Evolutionary conservation across 2,113 vertebrate species (phyloP), one percentile per base, ranked within the genome.

Genomic region (Tauraco erythrolophus): DNA sequence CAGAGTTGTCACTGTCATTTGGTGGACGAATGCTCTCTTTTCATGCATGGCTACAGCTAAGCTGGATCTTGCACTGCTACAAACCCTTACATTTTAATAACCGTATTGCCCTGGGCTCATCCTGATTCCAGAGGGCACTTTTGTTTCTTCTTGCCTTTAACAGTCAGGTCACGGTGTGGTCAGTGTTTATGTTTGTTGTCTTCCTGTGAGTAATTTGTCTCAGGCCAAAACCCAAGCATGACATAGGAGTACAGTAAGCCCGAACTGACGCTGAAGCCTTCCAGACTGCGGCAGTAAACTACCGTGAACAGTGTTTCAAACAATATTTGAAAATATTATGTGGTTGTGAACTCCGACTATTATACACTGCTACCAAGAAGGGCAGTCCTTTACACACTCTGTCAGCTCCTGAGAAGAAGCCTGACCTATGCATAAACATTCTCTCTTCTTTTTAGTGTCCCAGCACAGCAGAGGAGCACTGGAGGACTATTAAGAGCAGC

Each of bases 261-360:
- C 66, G 83, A 96, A 86, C 89, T 43, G 76, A 87, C 0, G 4
- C 19, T 94, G 93, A 96, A 82, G 69, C 51, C 86, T 95, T 71
- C 64, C 93, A 96, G 87, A 84, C 39, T 89, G 86, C 48, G 87
- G 43, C 60, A 84, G 84, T 89, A 91, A 96, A 95, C 76, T 77
- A 51, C 61, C 3, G 6, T 15, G 23, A 95, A 66, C 3, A 76
- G 23, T 14, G 70, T 84, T 96, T 95, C 86, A 96, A 96, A 95
- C 84, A 91, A 27, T 28, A 84, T 56, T 70, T 84, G 51, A 81
- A 97, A 96, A 94, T 81, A 94, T 74, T 74, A 89, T 19, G 80
- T 92, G 83, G 64, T 39, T 92, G 72, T 91, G 86, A 94, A 89
- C 68, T 56, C 78, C 84, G 46, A 64, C 56, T 70, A 21, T 53